phyloP scores from a whole-genome alignment of 2,888 invertebrate species.

The Luperina nickerlii region DNA sequence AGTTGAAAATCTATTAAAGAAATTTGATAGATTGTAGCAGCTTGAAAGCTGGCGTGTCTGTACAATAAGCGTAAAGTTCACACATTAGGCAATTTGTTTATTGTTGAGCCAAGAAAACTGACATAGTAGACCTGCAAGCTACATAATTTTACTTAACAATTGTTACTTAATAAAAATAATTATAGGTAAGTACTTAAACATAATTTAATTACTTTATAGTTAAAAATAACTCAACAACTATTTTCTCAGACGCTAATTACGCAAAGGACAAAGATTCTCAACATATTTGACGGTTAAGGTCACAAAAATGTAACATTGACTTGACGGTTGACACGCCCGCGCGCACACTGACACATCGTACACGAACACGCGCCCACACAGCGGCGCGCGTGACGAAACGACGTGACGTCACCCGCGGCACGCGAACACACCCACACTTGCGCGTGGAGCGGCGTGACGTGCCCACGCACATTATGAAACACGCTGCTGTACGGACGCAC shows the following conservation, averaged over 20 bases:
- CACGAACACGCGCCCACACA: conserved; percentile 74
- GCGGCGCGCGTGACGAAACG: conserved; percentile 77
- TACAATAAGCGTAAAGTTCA: background rate
- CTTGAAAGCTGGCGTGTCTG: no score
- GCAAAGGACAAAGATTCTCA: conserved; percentile 78
- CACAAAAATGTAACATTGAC: conserved; percentile 90
- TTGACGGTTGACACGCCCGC: conserved; percentile 79
- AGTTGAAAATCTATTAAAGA: no score
- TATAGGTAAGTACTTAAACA: background rate
- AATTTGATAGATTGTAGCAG: no score
- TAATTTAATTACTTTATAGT: background rate
- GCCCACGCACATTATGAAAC: conserved; percentile 71
- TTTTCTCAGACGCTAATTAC: conserved; percentile 69
- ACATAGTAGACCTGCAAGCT: background rate
- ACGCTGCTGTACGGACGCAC: conserved; percentile 69
- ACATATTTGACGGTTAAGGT: conserved; percentile 88
- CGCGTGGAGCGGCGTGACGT: conserved; percentile 82
- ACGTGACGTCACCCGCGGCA: conserved; percentile 86
- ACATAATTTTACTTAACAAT: background rate
- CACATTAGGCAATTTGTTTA: background rate
- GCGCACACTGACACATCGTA: conserved; percentile 70
- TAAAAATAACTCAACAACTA: conserved; percentile 24
- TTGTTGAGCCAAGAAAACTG: background rate
- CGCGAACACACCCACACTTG: conserved; percentile 88
- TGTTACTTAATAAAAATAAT: no score